Conservation (phyloP, 2,888 invertebrate species). For the Capitulum mitella region DNA sequence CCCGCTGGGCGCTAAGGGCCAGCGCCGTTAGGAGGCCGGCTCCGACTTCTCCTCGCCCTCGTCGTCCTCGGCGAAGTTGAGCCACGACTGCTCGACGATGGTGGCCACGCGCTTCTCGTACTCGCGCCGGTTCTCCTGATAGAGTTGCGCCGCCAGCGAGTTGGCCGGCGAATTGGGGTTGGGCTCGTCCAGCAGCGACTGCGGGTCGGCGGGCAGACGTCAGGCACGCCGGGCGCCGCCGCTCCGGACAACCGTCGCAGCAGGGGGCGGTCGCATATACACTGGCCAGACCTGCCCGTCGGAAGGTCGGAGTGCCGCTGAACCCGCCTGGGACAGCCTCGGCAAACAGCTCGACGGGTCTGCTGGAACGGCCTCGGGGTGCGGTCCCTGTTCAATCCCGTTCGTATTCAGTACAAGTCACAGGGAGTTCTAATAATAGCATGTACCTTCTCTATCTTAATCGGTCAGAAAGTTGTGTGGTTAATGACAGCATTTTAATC, state of each 20-base stretch:
- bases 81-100: conserved; percentile 98
- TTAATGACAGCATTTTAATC: no score
- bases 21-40: background rate
- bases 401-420: no score
- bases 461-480: no score
- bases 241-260: background rate
- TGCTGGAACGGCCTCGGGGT: no score
- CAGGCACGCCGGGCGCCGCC: background rate
- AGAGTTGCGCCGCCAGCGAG: conserved; percentile 97
- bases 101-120: conserved; percentile 99
- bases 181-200: conserved; percentile 98
- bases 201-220: conserved; percentile 38
- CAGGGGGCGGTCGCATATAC: no score
- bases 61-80: conserved; percentile 32
- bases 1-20: background rate
- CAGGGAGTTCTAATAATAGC: no score
- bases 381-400: no score
- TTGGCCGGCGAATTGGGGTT: conserved; percentile 99
- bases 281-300: no score
- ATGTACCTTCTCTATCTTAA: no score
- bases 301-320: no score
- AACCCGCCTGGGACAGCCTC: no score
- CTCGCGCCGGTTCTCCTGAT: conserved; percentile 97
- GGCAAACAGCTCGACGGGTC: no score
- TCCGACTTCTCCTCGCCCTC: background rate